Evolutionary conservation across 2,113 vertebrate genomes (phyloP), one percentile per base, ranked within the genome.

Genomic region (Aegithalos caudatus): DNA sequence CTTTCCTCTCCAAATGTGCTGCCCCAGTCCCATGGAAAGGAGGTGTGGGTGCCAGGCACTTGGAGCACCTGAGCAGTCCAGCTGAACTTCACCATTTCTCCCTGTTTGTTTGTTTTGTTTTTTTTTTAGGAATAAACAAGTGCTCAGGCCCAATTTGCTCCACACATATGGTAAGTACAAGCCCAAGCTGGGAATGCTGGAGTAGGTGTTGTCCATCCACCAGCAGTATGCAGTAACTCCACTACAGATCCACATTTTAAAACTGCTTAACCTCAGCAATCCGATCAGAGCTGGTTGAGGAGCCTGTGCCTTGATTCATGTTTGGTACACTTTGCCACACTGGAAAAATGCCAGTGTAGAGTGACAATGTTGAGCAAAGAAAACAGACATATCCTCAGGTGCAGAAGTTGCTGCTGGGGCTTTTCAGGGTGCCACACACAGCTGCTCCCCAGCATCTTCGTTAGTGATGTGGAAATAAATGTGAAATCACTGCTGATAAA

Each of bases 181-280:
- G 86, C 80, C 82, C 90, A 94, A 95, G 92, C 11, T 90, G 89
- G 87, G 90, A 96, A 92, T 77, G 60, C 73, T 84, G 93, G 80
- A 84, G 58, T 91, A 92, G 66, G 48, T 95, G 73, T 60, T 96
- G 74, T 91, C 92, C 37, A 40, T 40, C 28, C 53, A 40, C 4
- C 0, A 2, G 57, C 14, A 11, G 27, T 0, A 2, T 40, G 45
- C 28, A 71, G n/a, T 37, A 80, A 72, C 51, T 80, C 61, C n/a
- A 18, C 45, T 65, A 42, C 21, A 85, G 12, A 79, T 54, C 23
- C 35, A 24, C 8, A 23, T 83, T 86, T 80, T 51, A 61, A 83
- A 92, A 61, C 13, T 38, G 5, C 31, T 45, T 56, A 40, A 72
- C 45, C 12, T 72, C 64, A 66, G 56, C 23, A 78, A 12, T n/a